These are phyloP conservation scores for Stomorhina lunata DNA, from an alignment of 2,888 invertebrate genomes.

Conservation along the genomic window DNA sequence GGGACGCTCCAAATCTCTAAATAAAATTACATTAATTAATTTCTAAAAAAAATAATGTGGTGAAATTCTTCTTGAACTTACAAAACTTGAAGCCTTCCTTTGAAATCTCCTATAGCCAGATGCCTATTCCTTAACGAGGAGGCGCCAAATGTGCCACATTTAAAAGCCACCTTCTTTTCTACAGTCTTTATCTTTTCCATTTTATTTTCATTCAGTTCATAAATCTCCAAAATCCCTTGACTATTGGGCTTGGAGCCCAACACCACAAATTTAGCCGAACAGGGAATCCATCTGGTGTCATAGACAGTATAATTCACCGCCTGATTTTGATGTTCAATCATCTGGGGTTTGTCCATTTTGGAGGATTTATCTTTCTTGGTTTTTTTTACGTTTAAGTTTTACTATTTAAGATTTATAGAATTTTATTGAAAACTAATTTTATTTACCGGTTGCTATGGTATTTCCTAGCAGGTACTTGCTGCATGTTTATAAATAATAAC, in stretches of 20 bases:
- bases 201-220: conserved; percentile 88
- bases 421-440: conserved; percentile 11
- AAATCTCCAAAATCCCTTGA: conserved; percentile 91
- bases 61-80: conserved; percentile 80
- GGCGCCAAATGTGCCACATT: conserved; percentile 96
- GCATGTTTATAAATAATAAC: conserved; percentile 53
- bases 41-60: background rate
- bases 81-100: conserved; percentile 91
- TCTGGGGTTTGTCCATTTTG: conserved; percentile 90
- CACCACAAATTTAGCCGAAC: conserved; percentile 94
- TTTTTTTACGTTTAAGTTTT: background rate
- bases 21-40: background rate
- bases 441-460: conserved; percentile 64
- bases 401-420: background rate
- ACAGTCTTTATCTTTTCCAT: conserved; percentile 86
- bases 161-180: conserved; percentile 91
- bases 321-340: conserved; percentile 92
- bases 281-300: conserved; percentile 97
- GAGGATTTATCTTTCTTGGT: background rate
- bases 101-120: conserved; percentile 95
- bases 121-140: conserved; percentile 89
- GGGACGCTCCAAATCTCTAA: conserved; percentile 89
- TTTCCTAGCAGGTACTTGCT: conserved; percentile 33
- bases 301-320: conserved; percentile 91
- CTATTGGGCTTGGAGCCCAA: conserved; percentile 93